Percentiles rank a stretch among this genome's conserved stretches.
Evolutionary conservation across 2,113 vertebrate species (phyloP).

Genomic region (Panthera leo): DNA sequence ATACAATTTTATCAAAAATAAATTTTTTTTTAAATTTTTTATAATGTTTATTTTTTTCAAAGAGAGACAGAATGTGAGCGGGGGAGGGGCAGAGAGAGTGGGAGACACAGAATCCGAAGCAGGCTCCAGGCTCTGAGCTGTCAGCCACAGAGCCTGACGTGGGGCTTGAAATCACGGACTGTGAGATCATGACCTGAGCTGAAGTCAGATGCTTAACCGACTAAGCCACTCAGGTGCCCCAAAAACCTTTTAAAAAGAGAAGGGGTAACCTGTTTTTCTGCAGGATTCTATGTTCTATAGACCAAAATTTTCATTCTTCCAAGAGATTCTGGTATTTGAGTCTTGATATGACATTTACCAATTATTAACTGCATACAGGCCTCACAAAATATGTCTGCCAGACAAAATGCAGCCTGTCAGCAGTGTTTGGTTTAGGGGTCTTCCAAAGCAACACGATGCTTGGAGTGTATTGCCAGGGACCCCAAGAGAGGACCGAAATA

Average conservation of each 20-base stretch:
- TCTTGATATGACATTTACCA: conserved; percentile 20
- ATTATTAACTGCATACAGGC: neutral
- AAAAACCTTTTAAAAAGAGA: neutral
- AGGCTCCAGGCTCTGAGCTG: too few relatives aligned
- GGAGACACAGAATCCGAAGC: too few relatives aligned
- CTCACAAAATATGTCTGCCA: neutral
- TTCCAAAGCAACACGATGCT: neutral
- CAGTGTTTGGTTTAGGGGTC: neutral
- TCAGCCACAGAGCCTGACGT: too few relatives aligned
- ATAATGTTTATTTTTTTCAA: too few relatives aligned
- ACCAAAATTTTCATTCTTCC: neutral
- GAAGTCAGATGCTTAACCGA: too few relatives aligned
- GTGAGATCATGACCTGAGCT: too few relatives aligned
- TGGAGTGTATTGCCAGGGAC: neutral
- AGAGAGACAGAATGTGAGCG: too few relatives aligned
- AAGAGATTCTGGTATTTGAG: neutral
- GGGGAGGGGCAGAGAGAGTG: too few relatives aligned
- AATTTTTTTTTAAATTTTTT: too few relatives aligned
- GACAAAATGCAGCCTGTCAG: neutral
- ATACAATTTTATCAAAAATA: neutral
- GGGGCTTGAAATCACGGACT: too few relatives aligned
- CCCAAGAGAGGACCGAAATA: neutral
- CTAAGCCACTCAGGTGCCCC: too few relatives aligned
- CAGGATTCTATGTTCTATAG: too few relatives aligned
- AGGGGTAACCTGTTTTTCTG: neutral